These are phyloP conservation scores for Drosophila miranda DNA, from an alignment of 1,140 invertebrate genomes.

Conservation along the genomic window DNA sequence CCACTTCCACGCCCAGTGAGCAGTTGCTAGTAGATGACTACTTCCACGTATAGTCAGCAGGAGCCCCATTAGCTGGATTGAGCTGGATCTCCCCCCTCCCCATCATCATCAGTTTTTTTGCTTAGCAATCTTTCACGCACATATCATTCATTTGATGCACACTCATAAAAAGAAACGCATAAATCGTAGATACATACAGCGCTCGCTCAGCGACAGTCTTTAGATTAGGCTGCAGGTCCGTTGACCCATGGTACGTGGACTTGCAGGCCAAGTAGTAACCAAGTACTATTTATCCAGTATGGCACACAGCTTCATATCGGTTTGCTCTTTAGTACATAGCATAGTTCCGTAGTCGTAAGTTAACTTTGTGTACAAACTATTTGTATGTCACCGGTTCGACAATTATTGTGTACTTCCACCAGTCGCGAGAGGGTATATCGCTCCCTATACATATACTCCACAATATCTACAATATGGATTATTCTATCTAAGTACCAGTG, in stretches of 20 bases:
- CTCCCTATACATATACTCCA: slow-evolving; percentile 12
- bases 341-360: slow-evolving; percentile 46
- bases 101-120: slow-evolving; percentile 46
- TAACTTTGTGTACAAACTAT: slow-evolving; percentile 74
- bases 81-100: slow-evolving; percentile 64
- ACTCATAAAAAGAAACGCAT: slow-evolving; percentile 29
- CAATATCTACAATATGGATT: slow-evolving; percentile 40
- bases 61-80: slow-evolving; percentile 13
- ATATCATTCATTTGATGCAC: slow-evolving; percentile 62
- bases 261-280: slow-evolving; percentile 9
- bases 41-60: slow-evolving; percentile 66
- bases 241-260: slow-evolving; percentile 27
- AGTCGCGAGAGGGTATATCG: slow-evolving; percentile 27
- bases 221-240: slow-evolving; percentile 46
- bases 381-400: slow-evolving; percentile 60
- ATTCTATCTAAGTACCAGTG: slow-evolving; percentile 61
- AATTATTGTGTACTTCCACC: slow-evolving; percentile 23
- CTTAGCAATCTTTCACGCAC: slow-evolving; percentile 66
- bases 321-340: slow-evolving; percentile 55
- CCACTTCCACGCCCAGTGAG: slow-evolving; percentile 58
- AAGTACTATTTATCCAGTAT: slow-evolving; percentile 18
- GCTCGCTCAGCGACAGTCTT: slow-evolving; percentile 44
- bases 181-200: slow-evolving; percentile 37
- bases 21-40: slow-evolving; percentile 73
- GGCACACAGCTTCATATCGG: slow-evolving; percentile 60